Conservation (phyloP, 2,888 invertebrate genomes). For the Agelastica alni region DNA sequence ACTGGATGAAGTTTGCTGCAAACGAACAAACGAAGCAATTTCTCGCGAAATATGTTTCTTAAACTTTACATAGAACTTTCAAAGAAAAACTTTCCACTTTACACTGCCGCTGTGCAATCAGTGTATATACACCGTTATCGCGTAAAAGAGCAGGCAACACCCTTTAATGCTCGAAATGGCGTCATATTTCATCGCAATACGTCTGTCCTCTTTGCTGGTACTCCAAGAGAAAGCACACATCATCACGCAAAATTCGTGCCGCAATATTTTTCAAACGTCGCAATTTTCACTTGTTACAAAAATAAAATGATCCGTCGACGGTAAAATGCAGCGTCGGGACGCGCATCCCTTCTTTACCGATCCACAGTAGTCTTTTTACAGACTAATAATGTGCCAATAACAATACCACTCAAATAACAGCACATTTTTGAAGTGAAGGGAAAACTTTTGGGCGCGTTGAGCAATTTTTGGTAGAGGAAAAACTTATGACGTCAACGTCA, state of each 20-base stretch:
- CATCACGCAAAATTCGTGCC: conserved; percentile 7
- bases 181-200: conserved; percentile 10
- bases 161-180: conserved; percentile 14
- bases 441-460: no score
- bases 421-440: no score
- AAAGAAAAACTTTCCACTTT: not conserved
- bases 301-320: not conserved
- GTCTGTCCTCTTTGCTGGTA: conserved; percentile 2
- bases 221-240: conserved; percentile 5
- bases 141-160: conserved; percentile 1
- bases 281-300: not conserved
- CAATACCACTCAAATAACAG: no score
- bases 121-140: not conserved
- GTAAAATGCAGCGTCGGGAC: no score
- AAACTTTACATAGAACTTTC: no score
- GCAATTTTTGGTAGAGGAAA: no score
- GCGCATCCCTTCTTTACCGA: no score
- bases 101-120: not conserved
- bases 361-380: no score
- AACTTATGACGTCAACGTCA: no score
- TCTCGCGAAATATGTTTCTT: conserved; percentile 1
- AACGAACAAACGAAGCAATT: no score
- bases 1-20: no score
- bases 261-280: conserved; percentile 1
- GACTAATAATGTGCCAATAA: no score